Conservation (phyloP, 1,140 invertebrate species). For the Drosophila nigromelanica region DNA sequence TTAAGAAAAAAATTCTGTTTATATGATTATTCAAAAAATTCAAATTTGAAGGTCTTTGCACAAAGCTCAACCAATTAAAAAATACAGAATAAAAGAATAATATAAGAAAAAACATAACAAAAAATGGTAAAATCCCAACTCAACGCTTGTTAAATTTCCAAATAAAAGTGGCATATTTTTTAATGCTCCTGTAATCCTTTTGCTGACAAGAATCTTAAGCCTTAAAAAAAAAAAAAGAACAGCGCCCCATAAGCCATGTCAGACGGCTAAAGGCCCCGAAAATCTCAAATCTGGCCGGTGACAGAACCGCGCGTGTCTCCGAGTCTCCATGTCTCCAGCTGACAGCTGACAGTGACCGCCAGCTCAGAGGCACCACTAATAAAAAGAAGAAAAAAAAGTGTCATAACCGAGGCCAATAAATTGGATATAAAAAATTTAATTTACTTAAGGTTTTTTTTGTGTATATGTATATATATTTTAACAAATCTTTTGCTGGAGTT, state of each 20-base stretch:
- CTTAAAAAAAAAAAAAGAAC: slow-evolving; percentile 58
- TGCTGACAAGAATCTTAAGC: slow-evolving; percentile 76
- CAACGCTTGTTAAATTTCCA: slow-evolving; percentile 36
- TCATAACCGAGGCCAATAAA: slow-evolving; percentile 24
- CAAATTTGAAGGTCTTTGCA: slow-evolving; percentile 16
- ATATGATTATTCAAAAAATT: neutral
- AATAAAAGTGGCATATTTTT: slow-evolving; percentile 57
- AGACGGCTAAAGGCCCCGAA: slow-evolving; percentile 32
- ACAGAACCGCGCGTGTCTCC: slow-evolving; percentile 60
- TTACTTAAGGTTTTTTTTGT: slow-evolving; percentile 23
- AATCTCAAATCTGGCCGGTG: slow-evolving; percentile 49
- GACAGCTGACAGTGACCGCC: slow-evolving; percentile 65
- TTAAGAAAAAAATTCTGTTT: no score
- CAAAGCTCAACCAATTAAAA: slow-evolving; percentile 19
- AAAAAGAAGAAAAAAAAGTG: slow-evolving; percentile 15
- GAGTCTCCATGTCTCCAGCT: slow-evolving; percentile 30
- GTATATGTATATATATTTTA: neutral
- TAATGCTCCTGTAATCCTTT: slow-evolving; percentile 80
- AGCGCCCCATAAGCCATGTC: slow-evolving; percentile 50
- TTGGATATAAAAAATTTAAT: slow-evolving; percentile 35
- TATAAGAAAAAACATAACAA: neutral
- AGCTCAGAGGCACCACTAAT: slow-evolving; percentile 10
- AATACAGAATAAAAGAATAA: neutral
- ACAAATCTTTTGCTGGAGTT: slow-evolving; percentile 5
- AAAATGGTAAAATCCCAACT: slow-evolving; percentile 11